Conservation (phyloP, 2,888 invertebrate genomes). For the Diachrysia chrysitis region DNA sequence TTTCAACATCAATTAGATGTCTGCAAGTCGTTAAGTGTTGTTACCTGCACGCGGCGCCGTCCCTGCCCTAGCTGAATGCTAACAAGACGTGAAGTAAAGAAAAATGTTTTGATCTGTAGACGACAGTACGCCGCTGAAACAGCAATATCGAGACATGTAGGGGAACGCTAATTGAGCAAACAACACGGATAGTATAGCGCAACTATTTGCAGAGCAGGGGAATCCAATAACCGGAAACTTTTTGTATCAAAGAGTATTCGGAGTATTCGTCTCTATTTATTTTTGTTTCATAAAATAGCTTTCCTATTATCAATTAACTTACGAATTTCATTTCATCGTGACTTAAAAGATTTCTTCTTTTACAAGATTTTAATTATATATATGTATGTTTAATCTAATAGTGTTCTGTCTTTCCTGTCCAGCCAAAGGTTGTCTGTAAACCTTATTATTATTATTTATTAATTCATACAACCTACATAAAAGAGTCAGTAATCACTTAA, state of each 20-base stretch:
- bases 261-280: too few relatives aligned
- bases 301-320: neutral
- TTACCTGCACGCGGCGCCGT: conserved; percentile 46
- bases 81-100: conserved; percentile 40
- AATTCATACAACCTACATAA: neutral
- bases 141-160: conserved; percentile 61
- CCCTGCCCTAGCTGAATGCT: conserved; percentile 25
- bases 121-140: conserved; percentile 64
- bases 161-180: conserved; percentile 73
- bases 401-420: too few relatives aligned
- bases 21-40: conserved; percentile 27
- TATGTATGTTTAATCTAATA: too few relatives aligned
- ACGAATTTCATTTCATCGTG: neutral
- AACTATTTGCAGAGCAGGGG: conserved; percentile 54
- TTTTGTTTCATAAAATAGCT: neutral
- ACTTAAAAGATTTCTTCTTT: neutral
- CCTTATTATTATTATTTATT: too few relatives aligned
- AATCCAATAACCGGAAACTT: conserved; percentile 42
- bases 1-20: conserved; percentile 44
- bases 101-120: conserved; percentile 64
- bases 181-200: conserved; percentile 52
- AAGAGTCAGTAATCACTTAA: neutral
- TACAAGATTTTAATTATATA: too few relatives aligned
- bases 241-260: neutral
- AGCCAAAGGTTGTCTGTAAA: too few relatives aligned